Evolutionary conservation across 1,140 invertebrate genomes (phyloP).

Genomic region (Rhagoletis pomonella): DNA sequence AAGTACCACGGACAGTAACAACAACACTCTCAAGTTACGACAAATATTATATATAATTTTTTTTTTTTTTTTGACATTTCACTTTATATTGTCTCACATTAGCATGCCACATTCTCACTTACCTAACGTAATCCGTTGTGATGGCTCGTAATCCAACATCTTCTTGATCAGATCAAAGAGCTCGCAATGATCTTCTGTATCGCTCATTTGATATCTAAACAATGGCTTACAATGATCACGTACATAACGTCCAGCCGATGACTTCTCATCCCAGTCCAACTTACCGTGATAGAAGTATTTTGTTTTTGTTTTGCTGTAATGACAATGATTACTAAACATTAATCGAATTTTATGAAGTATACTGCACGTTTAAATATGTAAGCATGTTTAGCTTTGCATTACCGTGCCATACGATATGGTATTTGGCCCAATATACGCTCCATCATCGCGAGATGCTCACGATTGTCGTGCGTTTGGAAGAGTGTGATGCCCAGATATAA

Average conservation of each 20-base stretch:
- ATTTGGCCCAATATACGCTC: slow-evolving; percentile 97
- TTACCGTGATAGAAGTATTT: slow-evolving; percentile 97
- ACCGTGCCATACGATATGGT: slow-evolving; percentile 84
- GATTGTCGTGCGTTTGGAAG: slow-evolving; percentile 99
- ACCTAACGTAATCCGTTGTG: slow-evolving; percentile 89
- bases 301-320: slow-evolving; percentile 92
- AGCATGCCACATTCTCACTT: slow-evolving; percentile 49
- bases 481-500: slow-evolving; percentile 98
- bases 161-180: slow-evolving; percentile 95
- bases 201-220: slow-evolving; percentile 92
- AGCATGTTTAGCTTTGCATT: slow-evolving; percentile 73
- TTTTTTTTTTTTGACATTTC: neutral
- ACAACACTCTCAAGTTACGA: neutral
- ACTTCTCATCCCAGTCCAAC: slow-evolving; percentile 96
- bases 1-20: neutral
- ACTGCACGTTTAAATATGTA: slow-evolving; percentile 66
- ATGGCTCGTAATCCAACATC: slow-evolving; percentile 98
- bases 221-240: slow-evolving; percentile 98
- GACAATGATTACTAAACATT: slow-evolving; percentile 73
- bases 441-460: slow-evolving; percentile 99
- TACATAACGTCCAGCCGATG: slow-evolving; percentile 96
- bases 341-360: slow-evolving; percentile 71
- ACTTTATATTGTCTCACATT: neutral
- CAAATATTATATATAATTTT: neutral
- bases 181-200: slow-evolving; percentile 92